phyloP scores from a whole-genome alignment of 2,888 invertebrate species.

The Eurytoma adleriae region DNA sequence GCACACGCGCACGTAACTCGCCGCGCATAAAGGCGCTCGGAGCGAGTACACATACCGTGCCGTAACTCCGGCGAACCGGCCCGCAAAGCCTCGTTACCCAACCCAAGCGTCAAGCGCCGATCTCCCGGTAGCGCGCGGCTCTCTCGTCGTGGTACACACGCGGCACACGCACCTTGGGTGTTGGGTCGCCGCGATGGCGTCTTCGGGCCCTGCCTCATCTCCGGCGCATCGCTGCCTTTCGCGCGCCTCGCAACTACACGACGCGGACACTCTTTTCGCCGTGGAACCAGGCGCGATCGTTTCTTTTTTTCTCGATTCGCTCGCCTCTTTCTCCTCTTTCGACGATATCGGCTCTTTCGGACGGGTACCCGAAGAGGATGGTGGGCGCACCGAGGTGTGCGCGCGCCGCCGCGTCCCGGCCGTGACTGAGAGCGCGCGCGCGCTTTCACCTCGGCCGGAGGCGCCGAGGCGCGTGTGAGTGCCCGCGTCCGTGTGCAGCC shows the following conservation, averaged over 20 bases:
- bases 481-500: neutral
- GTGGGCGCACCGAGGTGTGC: slow-evolving; percentile 53
- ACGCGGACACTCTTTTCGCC: no score
- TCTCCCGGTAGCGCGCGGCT: neutral
- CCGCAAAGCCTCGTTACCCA: no score
- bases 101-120: no score
- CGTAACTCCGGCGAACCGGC: no score
- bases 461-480: neutral
- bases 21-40: neutral
- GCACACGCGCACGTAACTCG: no score
- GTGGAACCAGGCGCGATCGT: no score
- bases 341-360: no score
- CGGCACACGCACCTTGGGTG: slow-evolving; percentile 70
- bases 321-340: no score
- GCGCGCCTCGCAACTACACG: neutral
- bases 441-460: slow-evolving; percentile 70
- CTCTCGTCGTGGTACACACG: neutral
- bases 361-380: neutral
- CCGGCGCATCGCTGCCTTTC: slow-evolving; percentile 32
- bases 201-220: slow-evolving; percentile 71
- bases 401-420: slow-evolving; percentile 71
- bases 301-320: no score
- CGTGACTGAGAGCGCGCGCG: slow-evolving; percentile 70
- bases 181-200: slow-evolving; percentile 71
- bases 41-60: no score